These are phyloP conservation scores for Drosophila sechellia DNA, from an alignment of 1,140 invertebrate species.

Conservation along the genomic window DNA sequence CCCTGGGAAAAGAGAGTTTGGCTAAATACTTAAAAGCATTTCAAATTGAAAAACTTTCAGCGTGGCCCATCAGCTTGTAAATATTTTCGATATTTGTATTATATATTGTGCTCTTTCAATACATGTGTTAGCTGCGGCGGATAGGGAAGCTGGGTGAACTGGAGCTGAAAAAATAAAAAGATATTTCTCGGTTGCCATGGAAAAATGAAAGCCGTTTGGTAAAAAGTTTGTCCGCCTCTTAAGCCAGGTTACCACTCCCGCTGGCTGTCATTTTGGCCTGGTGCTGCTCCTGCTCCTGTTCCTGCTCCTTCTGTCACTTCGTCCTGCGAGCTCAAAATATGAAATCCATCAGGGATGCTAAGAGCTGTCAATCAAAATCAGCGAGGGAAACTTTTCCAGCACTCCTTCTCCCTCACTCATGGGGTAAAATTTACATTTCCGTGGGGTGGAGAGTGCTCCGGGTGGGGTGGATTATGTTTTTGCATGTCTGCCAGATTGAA, in stretches of 20 bases:
- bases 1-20: slow-evolving; percentile 33
- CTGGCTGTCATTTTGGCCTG: slow-evolving; percentile 73
- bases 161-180: slow-evolving; percentile 49
- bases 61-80: slow-evolving; percentile 43
- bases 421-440: slow-evolving; percentile 76
- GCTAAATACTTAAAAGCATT: slow-evolving; percentile 79
- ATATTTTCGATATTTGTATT: slow-evolving; percentile 34
- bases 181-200: slow-evolving; percentile 63
- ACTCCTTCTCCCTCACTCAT: slow-evolving; percentile 17
- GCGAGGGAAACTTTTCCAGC: slow-evolving; percentile 78
- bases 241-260: slow-evolving; percentile 54
- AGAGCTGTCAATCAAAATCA: slow-evolving; percentile 84
- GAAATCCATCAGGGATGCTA: slow-evolving; percentile 84
- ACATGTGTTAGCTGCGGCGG: slow-evolving; percentile 36
- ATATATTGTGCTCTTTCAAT: slow-evolving; percentile 46
- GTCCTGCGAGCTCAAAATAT: slow-evolving; percentile 70
- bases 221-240: slow-evolving; percentile 70
- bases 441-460: slow-evolving; percentile 22
- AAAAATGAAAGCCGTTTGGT: slow-evolving; percentile 80
- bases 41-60: slow-evolving; percentile 83
- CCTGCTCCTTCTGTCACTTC: slow-evolving; percentile 34
- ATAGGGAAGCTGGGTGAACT: slow-evolving; percentile 5
- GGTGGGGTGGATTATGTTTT: slow-evolving; percentile 68
- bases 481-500: slow-evolving; percentile 78
- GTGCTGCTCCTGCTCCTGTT: slow-evolving; percentile 42